Conservation (phyloP, 2,888 invertebrate genomes). For the Strigamia transsilvanica region DNA sequence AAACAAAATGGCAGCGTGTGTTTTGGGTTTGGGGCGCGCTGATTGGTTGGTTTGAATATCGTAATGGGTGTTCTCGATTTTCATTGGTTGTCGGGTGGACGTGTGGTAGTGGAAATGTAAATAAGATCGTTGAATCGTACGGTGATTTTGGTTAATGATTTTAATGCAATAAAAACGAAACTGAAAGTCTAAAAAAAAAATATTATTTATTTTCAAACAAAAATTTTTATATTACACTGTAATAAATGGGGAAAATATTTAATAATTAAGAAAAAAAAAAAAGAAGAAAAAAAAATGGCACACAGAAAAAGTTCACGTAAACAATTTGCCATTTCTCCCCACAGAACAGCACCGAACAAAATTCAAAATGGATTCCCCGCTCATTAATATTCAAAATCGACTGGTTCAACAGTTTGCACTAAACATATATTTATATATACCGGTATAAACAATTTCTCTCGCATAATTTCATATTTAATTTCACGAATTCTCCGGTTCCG, state of each 20-base stretch:
- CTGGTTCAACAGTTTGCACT: neutral
- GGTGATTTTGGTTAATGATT: too few species aligned
- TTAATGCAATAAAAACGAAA: neutral
- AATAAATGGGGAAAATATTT: neutral
- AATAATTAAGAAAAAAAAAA: neutral
- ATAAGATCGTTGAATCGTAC: too few species aligned
- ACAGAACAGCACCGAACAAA: neutral
- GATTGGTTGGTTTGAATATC: neutral
- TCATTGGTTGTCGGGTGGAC: neutral
- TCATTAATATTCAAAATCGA: neutral
- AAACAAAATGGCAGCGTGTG: neutral
- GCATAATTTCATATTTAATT: neutral
- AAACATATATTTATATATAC: neutral
- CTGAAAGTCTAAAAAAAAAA: neutral
- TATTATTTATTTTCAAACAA: neutral
- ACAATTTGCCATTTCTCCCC: neutral
- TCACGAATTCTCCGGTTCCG: constrained; percentile 37
- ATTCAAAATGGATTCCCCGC: neutral
- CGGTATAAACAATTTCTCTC: too few species aligned
- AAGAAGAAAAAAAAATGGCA: neutral
- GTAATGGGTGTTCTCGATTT: neutral
- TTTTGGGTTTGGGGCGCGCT: neutral
- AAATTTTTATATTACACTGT: neutral
- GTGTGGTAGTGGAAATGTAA: neutral
- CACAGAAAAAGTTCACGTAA: neutral